phyloP scores from a whole-genome alignment of 2,113 vertebrate species.

The Onychostoma macrolepis region DNA sequence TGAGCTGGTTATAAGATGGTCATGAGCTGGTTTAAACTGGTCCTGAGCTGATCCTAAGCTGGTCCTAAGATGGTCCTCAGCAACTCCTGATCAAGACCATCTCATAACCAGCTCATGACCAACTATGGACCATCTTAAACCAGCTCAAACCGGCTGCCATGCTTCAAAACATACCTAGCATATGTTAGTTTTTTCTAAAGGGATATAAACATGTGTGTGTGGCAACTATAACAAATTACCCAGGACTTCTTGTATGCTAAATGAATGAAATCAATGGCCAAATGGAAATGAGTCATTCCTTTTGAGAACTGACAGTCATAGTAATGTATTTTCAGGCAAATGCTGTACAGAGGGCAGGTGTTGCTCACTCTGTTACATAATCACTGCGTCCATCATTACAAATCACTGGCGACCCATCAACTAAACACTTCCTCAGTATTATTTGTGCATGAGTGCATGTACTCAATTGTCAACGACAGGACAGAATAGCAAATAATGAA shows the following conservation, averaged over 20 bases:
- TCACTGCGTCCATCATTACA: background rate
- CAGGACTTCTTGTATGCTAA: background rate
- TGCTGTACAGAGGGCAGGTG: background rate
- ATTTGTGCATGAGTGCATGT: background rate
- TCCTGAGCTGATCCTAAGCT: no score
- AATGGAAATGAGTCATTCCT: background rate
- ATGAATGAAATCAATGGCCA: background rate
- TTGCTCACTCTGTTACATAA: background rate
- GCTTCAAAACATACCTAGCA: no score
- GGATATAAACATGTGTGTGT: no score
- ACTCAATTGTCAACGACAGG: background rate
- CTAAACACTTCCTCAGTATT: background rate
- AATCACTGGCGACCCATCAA: background rate
- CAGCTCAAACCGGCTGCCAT: no score
- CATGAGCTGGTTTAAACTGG: no score
- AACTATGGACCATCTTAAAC: no score
- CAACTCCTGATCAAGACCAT: no score
- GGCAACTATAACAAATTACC: background rate
- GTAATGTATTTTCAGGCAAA: background rate
- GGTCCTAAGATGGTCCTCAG: no score
- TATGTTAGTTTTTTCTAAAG: no score
- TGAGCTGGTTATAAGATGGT: no score
- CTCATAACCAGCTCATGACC: no score
- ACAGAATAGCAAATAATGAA: background rate
- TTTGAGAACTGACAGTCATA: background rate